These are phyloP conservation scores for Potamilus streckersoni DNA, from an alignment of 1,140 invertebrate genomes.

Conservation along the genomic window DNA sequence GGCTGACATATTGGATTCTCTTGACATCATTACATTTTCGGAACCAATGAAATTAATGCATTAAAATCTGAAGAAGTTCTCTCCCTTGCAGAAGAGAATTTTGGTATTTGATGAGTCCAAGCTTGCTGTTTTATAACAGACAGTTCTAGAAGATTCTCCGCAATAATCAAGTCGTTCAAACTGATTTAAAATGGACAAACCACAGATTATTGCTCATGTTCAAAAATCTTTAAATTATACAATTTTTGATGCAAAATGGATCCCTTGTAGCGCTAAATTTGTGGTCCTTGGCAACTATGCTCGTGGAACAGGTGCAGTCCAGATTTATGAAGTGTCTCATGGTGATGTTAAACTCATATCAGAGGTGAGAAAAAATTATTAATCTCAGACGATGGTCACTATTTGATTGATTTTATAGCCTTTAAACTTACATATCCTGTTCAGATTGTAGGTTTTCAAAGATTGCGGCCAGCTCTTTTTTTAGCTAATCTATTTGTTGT, in stretches of 20 bases:
- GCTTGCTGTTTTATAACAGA: slow-evolving; percentile 21
- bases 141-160: slow-evolving; percentile 18
- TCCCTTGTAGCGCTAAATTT: slow-evolving; percentile 92
- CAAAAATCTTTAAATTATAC: slow-evolving; percentile 88
- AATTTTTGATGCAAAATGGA: slow-evolving; percentile 93
- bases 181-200: slow-evolving; percentile 76
- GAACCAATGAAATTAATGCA: no score
- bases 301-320: slow-evolving; percentile 84
- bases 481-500: no score
- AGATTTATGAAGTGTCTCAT: slow-evolving; percentile 86
- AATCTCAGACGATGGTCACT: no score
- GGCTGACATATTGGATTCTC: no score
- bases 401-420: no score
- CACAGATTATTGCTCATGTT: slow-evolving; percentile 89
- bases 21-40: no score
- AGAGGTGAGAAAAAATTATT: slow-evolving; percentile 66
- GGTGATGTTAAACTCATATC: slow-evolving; percentile 80
- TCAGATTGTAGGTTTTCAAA: no score
- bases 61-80: no score
- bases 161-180: background rate
- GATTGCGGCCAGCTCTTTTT: no score
- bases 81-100: background rate
- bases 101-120: slow-evolving; percentile 17
- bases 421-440: no score
- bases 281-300: slow-evolving; percentile 87